phyloP scores from a whole-genome alignment of 1,140 invertebrate species.

The Lethrus apterus region DNA sequence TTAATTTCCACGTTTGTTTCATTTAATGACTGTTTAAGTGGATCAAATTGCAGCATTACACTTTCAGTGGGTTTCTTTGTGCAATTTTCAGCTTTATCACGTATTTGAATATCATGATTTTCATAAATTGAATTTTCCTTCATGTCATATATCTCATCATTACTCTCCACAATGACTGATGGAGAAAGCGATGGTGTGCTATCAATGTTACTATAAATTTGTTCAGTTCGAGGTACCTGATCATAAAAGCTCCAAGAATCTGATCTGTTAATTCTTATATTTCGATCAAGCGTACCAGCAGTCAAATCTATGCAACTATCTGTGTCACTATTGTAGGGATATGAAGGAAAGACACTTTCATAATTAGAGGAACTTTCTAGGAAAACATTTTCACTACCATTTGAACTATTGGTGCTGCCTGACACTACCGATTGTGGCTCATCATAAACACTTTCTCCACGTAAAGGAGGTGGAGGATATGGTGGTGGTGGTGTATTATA shows the following conservation, averaged over 20 bases:
- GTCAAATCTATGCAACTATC: conserved; percentile 36
- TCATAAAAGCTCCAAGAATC: conserved; percentile 53
- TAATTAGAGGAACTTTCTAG: conserved; percentile 25
- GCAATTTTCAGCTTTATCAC: conserved; percentile 10
- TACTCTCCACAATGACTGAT: too few species aligned
- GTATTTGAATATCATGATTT: conserved; percentile 21
- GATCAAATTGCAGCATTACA: conserved; percentile 39
- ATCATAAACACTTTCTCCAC: conserved; percentile 52
- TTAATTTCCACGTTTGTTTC: conserved; percentile 7
- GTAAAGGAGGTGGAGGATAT: conserved; percentile 51
- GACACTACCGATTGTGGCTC: conserved; percentile 45
- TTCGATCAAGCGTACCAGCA: conserved; percentile 20
- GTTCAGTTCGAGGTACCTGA: conserved; percentile 32
- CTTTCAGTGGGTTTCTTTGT: conserved; percentile 28
- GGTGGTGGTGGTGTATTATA: conserved; percentile 46
- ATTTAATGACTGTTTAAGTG: conserved; percentile 21
- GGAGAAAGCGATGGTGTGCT: conserved; percentile 11
- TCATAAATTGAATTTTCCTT: conserved; percentile 27
- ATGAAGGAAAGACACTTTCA: conserved; percentile 43
- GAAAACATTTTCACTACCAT: conserved; percentile 27
- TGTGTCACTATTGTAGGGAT: conserved; percentile 41
- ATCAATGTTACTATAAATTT: conserved; percentile 31
- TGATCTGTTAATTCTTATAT: conserved; percentile 39
- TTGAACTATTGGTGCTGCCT: conserved; percentile 39
- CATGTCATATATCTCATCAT: neutral